Base-by-base conservation (phyloP, 2,797 vertebrate genomes). In the Sebastes oblongus region DNA sequence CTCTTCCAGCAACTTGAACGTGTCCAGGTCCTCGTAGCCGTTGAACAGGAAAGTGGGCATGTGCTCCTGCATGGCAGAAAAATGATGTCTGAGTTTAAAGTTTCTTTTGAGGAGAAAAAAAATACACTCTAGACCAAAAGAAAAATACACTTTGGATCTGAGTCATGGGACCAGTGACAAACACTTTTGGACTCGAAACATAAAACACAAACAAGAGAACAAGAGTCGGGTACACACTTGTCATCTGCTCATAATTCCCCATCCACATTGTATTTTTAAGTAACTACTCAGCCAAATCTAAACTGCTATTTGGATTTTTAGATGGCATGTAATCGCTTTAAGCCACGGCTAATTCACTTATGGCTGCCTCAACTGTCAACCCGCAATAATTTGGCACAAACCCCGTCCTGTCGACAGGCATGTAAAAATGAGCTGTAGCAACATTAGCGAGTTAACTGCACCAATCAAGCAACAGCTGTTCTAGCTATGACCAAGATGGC, bases 1-100 rank as follows among this genome's bases (percentile, higher is more conserved):
- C 88, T 99, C 98, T 80, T 99, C 98, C 86, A 99, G 94, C 85
- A 99, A 91, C 90, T 99, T 99, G 89, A 99, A 99, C 1, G 98
- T 99, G 91, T 99, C 98, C 91, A 99, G 86, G 88, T 99, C 98
- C 93, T 99, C 98, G 66, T 99, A 99, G 16, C 98, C 98, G 30
- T 99, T 99, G 91, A 99, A 98, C 39, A 99, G 90, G 92, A 99
- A 99, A 4, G 98, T 99, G 56, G 98, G 98, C 98, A 99, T 99
- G 92, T 99, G 98, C 83, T 99, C 98, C 98, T 99, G 87, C 1
- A 62, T 2, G 16, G 80, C 60, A 85, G 16, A 81, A 64, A 86
- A 0, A 1, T 39, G 13, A 62, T 20, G 4, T 13, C 1, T 69
- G 50, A 80, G 75, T 73, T 71, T 22, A 5, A 66, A 10, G 20